phyloP scores from a whole-genome alignment of 2,113 vertebrate species.

The Neotragus moschatus region DNA sequence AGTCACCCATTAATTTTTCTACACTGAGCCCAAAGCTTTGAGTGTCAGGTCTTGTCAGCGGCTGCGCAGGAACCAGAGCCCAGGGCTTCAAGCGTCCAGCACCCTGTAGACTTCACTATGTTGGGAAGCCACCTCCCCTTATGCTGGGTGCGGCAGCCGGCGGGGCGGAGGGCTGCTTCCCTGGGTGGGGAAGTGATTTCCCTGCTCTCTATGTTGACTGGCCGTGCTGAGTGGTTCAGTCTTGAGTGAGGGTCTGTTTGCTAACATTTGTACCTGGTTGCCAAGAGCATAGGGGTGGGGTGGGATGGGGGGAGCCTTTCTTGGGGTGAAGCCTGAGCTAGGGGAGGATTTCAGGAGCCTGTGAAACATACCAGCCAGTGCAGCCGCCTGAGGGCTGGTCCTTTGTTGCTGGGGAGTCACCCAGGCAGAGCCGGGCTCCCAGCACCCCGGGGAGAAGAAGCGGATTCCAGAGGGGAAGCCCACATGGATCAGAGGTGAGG shows the following conservation, averaged over 20 bases:
- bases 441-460: background rate
- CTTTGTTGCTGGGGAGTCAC: background rate
- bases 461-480: background rate
- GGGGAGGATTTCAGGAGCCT: background rate
- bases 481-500: background rate
- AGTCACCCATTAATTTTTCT: background rate
- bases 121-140: background rate
- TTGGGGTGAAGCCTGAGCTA: rapidly evolving
- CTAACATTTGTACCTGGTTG: background rate
- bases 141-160: rapidly evolving
- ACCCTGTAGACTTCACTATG: rapidly evolving
- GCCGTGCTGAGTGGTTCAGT: background rate
- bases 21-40: background rate
- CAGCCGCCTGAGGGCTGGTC: background rate
- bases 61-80: background rate
- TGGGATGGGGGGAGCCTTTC: background rate
- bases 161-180: background rate
- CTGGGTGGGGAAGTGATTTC: background rate
- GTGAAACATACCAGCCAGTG: rapidly evolving
- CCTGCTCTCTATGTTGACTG: background rate
- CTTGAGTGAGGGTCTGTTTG: background rate
- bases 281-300: background rate
- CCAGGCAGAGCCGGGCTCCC: background rate
- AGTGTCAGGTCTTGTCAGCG: background rate
- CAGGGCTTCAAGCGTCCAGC: rapidly evolving